Percentiles rank a stretch among this genome's conserved stretches.
Evolutionary conservation across 2,888 invertebrate genomes (phyloP).

Genomic region (Ryuthela nishihirai): DNA sequence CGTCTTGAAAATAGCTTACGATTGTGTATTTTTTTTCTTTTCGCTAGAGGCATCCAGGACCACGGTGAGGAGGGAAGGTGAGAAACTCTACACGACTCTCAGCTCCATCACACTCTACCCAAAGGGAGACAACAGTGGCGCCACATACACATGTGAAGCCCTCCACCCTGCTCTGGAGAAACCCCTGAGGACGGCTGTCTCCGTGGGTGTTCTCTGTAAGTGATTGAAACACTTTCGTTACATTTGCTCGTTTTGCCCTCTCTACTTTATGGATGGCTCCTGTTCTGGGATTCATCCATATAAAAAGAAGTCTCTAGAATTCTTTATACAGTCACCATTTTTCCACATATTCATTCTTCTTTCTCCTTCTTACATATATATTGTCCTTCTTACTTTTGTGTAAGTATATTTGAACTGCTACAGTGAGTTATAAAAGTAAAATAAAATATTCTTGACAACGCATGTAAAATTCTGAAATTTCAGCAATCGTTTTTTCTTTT

Average conservation of each 20-base stretch:
- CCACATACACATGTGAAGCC: constrained; percentile 37
- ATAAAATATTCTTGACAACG: too few relatives aligned
- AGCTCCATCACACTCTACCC: constrained; percentile 39
- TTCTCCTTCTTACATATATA: too few relatives aligned
- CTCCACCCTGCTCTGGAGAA: constrained; percentile 36
- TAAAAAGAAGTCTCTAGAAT: too few relatives aligned
- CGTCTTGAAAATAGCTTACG: neutral
- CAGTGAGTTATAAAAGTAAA: too few relatives aligned
- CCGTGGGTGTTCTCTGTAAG: constrained; percentile 86
- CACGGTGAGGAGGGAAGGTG: constrained; percentile 27
- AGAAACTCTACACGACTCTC: constrained; percentile 31
- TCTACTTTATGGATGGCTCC: too few relatives aligned
- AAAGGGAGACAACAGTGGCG: constrained; percentile 29
- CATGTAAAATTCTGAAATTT: too few relatives aligned
- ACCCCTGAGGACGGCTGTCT: constrained; percentile 55
- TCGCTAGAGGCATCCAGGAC: constrained; percentile 33
- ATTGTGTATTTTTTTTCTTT: neutral
- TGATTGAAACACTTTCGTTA: constrained; percentile 44
- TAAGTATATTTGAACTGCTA: too few relatives aligned
- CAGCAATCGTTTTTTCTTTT: too few relatives aligned
- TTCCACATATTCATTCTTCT: too few relatives aligned
- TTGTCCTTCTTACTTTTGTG: too few relatives aligned
- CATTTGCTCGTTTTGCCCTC: neutral
- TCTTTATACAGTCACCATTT: too few relatives aligned
- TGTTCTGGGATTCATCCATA: neutral